Conservation (phyloP, 2,113 vertebrate species). For the Abramis brama region DNA sequence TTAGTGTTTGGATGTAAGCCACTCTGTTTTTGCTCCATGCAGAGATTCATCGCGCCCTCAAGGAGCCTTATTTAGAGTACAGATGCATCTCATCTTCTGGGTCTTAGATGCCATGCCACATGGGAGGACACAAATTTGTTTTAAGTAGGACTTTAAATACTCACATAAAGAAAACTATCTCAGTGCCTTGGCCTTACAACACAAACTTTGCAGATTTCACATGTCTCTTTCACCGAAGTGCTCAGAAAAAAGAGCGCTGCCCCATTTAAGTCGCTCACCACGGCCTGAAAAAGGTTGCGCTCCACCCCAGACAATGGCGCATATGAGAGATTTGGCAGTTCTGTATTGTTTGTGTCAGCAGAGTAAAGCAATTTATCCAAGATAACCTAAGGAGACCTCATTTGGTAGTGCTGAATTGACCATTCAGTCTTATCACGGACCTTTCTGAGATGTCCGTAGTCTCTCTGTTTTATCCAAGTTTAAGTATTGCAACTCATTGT, state of each 20-base stretch:
- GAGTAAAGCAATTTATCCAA: conserved; percentile 41
- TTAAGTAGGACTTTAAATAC: conserved; percentile 40
- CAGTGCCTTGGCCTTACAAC: neutral
- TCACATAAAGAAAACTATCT: conserved; percentile 34
- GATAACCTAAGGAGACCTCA: conserved; percentile 62
- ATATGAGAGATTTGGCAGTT: conserved; percentile 11
- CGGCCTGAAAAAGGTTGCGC: conserved; percentile 31
- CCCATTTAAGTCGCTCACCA: conserved; percentile 33
- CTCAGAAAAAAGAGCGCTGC: neutral
- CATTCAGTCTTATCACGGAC: conserved; percentile 59
- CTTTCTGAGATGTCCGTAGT: conserved; percentile 40
- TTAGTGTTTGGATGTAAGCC: conserved; percentile 44
- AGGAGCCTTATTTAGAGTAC: conserved; percentile 48
- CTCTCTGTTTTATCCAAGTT: conserved; percentile 45
- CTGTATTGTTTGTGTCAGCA: conserved; percentile 50
- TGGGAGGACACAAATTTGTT: conserved; percentile 41
- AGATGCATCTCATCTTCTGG: conserved; percentile 43
- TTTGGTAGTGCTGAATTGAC: conserved; percentile 55
- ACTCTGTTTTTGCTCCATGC: conserved; percentile 41
- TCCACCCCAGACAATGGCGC: conserved; percentile 38
- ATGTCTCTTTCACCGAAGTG: neutral
- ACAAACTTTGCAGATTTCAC: conserved; percentile 35
- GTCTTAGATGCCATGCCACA: conserved; percentile 34
- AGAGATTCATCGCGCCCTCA: conserved; percentile 24
- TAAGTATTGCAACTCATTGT: conserved; percentile 57